A percentile compares a stretch with the other conserved stretches of the same genome.
These are phyloP conservation scores for Lasioglossum marginatum DNA, from an alignment of 2,888 invertebrate genomes.

Conservation along the genomic window DNA sequence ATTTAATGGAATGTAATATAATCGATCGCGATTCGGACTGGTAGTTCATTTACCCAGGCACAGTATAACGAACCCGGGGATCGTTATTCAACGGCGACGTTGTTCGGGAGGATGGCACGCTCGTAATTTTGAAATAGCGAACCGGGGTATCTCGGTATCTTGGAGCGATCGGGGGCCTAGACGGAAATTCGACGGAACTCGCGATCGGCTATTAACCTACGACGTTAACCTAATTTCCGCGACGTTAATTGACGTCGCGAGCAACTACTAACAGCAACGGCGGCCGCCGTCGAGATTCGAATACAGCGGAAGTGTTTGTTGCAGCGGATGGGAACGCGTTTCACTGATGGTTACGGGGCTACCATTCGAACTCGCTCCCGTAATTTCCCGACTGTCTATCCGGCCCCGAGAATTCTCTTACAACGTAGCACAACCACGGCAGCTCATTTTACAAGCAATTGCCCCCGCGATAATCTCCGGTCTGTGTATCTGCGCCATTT, in stretches of 20 bases:
- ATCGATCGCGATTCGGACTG: neutral
- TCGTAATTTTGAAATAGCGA: conserved; percentile 45
- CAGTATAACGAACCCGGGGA: conserved; percentile 15
- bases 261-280: neutral
- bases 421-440: neutral
- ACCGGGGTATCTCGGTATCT: conserved; percentile 23
- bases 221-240: conserved; percentile 18
- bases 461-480: neutral
- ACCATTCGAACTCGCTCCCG: neutral
- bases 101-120: conserved; percentile 27
- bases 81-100: conserved; percentile 38
- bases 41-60: neutral
- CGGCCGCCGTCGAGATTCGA: neutral
- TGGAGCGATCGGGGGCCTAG: conserved; percentile 27
- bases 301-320: conserved; percentile 11
- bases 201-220: conserved; percentile 19
- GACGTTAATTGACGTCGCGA: conserved; percentile 24
- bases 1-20: conserved; percentile 1
- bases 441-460: conserved; percentile 8
- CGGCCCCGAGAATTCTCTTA: neutral
- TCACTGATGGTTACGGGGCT: neutral
- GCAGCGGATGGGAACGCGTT: conserved; percentile 11
- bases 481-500: neutral
- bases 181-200: conserved; percentile 36
- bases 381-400: conserved; percentile 9